phyloP scores from a whole-genome alignment of 2,113 vertebrate species.

The Heptranchias perlo region DNA sequence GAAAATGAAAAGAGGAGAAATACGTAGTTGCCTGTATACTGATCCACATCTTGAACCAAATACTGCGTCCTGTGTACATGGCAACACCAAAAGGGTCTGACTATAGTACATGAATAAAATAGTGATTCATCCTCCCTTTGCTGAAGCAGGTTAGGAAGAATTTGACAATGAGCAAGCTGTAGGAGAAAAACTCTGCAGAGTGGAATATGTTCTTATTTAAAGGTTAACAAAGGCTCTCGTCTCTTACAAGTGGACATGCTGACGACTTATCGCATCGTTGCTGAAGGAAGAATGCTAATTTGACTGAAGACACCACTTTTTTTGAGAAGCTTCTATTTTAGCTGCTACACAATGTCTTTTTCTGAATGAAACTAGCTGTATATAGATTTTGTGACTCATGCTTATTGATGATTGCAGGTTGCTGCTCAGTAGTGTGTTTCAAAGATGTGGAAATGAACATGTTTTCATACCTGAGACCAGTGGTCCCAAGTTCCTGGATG shows the following conservation, averaged over 20 bases:
- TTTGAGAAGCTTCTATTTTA: too few species aligned
- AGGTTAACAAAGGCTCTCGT: not conserved
- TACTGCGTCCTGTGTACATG: not conserved
- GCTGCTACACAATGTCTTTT: not conserved
- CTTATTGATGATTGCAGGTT: not conserved
- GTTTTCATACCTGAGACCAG: not conserved
- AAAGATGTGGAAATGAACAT: not conserved
- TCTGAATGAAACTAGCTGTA: not conserved
- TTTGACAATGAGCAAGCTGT: not conserved
- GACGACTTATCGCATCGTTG: not conserved
- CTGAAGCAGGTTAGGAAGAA: not conserved
- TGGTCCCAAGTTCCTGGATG: not conserved
- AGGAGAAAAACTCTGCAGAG: not conserved
- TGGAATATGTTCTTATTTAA: not conserved
- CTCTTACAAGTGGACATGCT: not conserved
- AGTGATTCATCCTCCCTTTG: not conserved
- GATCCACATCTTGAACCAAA: not conserved
- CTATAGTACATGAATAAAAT: not conserved
- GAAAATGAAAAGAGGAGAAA: not conserved
- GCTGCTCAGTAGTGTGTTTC: not conserved
- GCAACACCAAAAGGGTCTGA: not conserved
- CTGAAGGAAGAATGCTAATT: not conserved
- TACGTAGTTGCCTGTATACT: not conserved
- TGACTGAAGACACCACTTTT: not conserved
- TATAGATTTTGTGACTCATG: slow-evolving; percentile 4